Evolutionary conservation across 2,888 invertebrate genomes (phyloP).

Genomic region (Melinaea menophilus): DNA sequence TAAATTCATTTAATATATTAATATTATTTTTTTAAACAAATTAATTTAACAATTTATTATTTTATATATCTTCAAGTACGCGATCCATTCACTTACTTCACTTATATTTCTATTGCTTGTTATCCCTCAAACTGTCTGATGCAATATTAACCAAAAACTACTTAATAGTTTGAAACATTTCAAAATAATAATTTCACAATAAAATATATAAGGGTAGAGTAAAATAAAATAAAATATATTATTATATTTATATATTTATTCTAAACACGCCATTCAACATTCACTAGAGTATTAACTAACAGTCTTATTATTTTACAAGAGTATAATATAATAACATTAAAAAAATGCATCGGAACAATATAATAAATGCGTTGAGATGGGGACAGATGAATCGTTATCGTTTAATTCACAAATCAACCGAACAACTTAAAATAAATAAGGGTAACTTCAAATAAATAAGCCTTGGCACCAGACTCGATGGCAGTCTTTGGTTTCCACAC

Average conservation of each 20-base stretch:
- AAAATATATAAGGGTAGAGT: conserved; percentile 18
- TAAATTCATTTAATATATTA: no score
- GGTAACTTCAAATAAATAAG: conserved; percentile 76
- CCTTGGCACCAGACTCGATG: conserved; percentile 50
- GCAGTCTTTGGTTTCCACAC: conserved; percentile 70
- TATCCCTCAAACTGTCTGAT: conserved; percentile 44
- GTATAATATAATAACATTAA: conserved; percentile 64
- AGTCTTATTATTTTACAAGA: conserved; percentile 76
- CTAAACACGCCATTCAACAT: conserved; percentile 59
- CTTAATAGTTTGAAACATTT: conserved; percentile 1
- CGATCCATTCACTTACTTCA: no score
- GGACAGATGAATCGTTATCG: conserved; percentile 37
- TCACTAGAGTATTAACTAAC: conserved; percentile 74
- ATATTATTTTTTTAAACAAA: neutral
- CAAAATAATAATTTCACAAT: no score
- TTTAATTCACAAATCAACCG: conserved; percentile 42
- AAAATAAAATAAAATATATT: conserved; percentile 39
- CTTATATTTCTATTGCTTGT: neutral
- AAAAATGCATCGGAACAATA: conserved; percentile 68
- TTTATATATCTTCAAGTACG: neutral
- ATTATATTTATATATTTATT: conserved; percentile 57
- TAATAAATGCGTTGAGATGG: conserved; percentile 48
- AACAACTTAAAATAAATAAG: conserved; percentile 62
- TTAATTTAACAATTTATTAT: neutral
- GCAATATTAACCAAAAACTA: conserved; percentile 39